A percentile compares a stretch with the other conserved stretches of the same genome.
phyloP scores from a whole-genome alignment of 2,888 invertebrate genomes.

The Coelinius sp. region DNA sequence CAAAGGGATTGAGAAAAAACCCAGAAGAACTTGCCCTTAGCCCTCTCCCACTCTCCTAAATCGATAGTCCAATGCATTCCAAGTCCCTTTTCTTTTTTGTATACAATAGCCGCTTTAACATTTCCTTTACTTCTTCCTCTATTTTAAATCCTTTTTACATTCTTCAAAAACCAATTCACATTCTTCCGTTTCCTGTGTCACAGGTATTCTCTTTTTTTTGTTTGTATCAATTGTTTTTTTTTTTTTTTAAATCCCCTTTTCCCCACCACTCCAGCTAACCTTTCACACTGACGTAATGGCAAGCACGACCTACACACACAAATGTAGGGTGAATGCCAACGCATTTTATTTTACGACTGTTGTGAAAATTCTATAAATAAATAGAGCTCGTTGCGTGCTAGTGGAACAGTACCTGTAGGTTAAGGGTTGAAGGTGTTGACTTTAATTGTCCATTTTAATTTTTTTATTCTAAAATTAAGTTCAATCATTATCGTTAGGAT shows the following conservation, averaged over 20 bases:
- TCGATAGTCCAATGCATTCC: slow-evolving; percentile 15
- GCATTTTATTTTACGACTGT: slow-evolving; percentile 10
- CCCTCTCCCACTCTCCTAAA: background rate
- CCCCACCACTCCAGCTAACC: background rate
- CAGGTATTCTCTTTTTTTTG: background rate
- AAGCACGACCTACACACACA: slow-evolving; percentile 42
- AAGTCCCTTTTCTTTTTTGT: slow-evolving; percentile 24
- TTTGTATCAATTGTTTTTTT: background rate
- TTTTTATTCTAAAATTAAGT: too few species aligned
- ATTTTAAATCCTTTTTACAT: background rate
- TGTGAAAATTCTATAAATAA: slow-evolving; percentile 29
- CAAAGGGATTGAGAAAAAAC: background rate
- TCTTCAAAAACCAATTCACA: slow-evolving; percentile 1
- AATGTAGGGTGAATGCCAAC: slow-evolving; percentile 45
- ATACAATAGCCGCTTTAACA: background rate
- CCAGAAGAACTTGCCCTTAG: background rate
- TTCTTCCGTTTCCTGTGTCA: slow-evolving; percentile 16
- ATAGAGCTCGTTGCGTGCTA: slow-evolving; percentile 25
- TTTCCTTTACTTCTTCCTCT: slow-evolving; percentile 1
- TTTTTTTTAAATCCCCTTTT: slow-evolving; percentile 8
- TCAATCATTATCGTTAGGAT: too few species aligned
- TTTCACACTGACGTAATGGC: slow-evolving; percentile 40
- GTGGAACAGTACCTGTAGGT: background rate
- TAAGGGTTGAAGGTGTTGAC: background rate
- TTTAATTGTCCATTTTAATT: too few species aligned